These are phyloP conservation scores for Coregonus suidteri DNA, from an alignment of 2,797 vertebrate species.

Conservation along the genomic window DNA sequence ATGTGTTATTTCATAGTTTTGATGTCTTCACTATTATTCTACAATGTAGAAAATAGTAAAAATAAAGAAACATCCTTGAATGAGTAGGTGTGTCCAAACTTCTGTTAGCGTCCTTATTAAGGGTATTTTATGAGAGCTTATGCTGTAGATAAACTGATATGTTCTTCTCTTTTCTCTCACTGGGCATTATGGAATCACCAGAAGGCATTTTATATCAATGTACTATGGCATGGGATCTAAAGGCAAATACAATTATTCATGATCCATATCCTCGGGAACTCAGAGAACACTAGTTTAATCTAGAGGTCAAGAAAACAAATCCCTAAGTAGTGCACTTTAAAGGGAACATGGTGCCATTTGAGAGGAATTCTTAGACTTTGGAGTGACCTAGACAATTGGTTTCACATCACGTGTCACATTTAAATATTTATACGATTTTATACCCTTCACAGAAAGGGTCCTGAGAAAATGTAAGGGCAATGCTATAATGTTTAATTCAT, in stretches of 20 bases:
- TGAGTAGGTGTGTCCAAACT: too few species aligned
- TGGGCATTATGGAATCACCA: not conserved
- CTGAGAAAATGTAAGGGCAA: not conserved
- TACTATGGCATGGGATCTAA: too few species aligned
- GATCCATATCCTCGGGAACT: not conserved
- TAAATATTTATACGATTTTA: not conserved
- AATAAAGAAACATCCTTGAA: too few species aligned
- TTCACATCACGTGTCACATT: not conserved
- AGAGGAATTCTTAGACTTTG: not conserved
- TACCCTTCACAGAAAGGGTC: not conserved
- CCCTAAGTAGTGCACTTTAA: not conserved
- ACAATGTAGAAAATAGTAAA: too few species aligned
- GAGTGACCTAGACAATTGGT: not conserved
- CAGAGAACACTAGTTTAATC: not conserved
- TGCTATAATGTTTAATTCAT: not conserved
- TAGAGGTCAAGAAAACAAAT: not conserved
- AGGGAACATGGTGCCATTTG: not conserved
- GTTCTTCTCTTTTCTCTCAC: not conserved
- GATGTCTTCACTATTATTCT: too few species aligned
- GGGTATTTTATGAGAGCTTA: too few species aligned
- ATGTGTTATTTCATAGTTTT: too few species aligned
- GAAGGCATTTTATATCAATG: not conserved
- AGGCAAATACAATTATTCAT: not conserved
- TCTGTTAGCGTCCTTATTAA: too few species aligned
- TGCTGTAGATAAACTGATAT: too few species aligned